Evolutionary conservation across 2,888 invertebrate species (phyloP), one percentile per base, ranked within the genome.

Genomic region (Spilosoma lubricipeda): DNA sequence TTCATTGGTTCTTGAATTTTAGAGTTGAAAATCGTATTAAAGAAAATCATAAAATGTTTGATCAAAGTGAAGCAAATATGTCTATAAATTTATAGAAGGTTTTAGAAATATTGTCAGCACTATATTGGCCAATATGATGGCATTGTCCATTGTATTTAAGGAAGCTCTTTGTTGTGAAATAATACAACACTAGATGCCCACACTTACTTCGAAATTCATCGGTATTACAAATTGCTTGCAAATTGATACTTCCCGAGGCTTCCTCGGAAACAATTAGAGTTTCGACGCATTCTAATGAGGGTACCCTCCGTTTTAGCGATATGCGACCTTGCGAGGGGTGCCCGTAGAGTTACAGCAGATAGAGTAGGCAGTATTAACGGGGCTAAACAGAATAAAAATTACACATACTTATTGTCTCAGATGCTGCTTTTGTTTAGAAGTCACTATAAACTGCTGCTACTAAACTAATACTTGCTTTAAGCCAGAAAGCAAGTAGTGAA

Each of bases 181-280:
- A 56, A 56, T 56, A 36, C n/a, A n/a, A n/a, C 36, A 39, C 18
- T 33, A 42, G 42, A 59, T 67, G 7, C 36, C 68, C 73, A 80
- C 70, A 71, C 70, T 69, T 75, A 70, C 73, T 81, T 85, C 80
- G 77, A 69, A 76, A 82, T 72, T 80, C 81, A 85, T 83, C 75
- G 84, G 81, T 77, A 79, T 80, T 80, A 80, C 81, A 90, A 91
- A 92, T 92, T 90, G 90, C 90, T 91, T 89, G 91, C 89, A 93
- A 93, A 93, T 93, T 93, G 93, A 92, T 93, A 91, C 89, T 90
- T 88, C 81, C 86, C 79, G 83, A 81, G 81, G 36, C 48, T 74
- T 67, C 45, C 80, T 79, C 85, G 91, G 90, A 90, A 93, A 93
- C 93, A 93, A 93, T 93, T 93, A 93, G 90, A 90, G 86, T 82